These are phyloP conservation scores for Acromyrmex heyeri DNA, from an alignment of 1,140 invertebrate species.

Conservation along the genomic window DNA sequence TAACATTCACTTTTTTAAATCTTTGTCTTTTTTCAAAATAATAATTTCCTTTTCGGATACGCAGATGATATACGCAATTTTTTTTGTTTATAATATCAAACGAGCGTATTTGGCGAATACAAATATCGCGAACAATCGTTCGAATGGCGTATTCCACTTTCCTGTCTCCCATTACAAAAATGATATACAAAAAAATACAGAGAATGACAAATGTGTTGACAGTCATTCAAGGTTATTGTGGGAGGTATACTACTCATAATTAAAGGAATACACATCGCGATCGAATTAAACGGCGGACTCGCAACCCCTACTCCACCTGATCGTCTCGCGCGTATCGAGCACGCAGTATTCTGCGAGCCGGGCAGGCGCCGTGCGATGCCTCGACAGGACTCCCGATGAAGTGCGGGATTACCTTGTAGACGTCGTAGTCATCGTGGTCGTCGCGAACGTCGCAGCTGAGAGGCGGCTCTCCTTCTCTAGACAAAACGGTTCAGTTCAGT, in stretches of 20 bases:
- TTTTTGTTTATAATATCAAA: neutral
- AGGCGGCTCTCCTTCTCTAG: slow-evolving; percentile 46
- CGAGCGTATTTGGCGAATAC: neutral
- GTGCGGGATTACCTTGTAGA: slow-evolving; percentile 41
- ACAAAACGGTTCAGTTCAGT: slow-evolving; percentile 11
- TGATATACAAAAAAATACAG: neutral
- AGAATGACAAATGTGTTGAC: slow-evolving; percentile 20
- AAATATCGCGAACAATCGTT: neutral
- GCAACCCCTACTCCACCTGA: slow-evolving; percentile 28
- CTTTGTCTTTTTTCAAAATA: neutral
- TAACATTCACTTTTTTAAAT: neutral
- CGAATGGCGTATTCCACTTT: neutral
- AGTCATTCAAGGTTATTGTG: slow-evolving; percentile 21
- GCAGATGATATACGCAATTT: neutral
- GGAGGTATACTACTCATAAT: slow-evolving; percentile 39
- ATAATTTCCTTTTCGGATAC: neutral
- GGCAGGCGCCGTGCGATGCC: slow-evolving; percentile 72
- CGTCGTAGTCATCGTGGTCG: slow-evolving; percentile 43
- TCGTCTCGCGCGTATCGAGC: slow-evolving; percentile 58
- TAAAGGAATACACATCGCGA: slow-evolving; percentile 44
- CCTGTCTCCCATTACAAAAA: slow-evolving; percentile 17
- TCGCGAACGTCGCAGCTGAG: slow-evolving; percentile 33
- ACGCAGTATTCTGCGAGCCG: slow-evolving; percentile 54
- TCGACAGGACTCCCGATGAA: slow-evolving; percentile 22
- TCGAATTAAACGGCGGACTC: slow-evolving; percentile 50